Base-by-base conservation (phyloP, 2,888 invertebrate genomes). In the Pardosa pseudoannulata region DNA sequence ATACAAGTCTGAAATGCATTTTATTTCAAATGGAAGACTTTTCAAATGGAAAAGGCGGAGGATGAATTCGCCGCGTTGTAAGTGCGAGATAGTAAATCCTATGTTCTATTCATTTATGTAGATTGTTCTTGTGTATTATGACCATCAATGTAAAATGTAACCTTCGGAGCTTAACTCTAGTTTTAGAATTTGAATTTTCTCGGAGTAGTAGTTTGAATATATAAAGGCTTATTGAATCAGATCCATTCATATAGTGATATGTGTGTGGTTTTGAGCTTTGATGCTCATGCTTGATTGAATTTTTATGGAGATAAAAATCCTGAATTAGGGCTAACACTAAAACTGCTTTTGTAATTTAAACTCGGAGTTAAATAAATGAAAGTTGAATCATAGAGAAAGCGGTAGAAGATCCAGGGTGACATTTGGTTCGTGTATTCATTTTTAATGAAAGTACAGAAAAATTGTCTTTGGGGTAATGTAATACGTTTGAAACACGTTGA, bases 71-170 rank as follows among this genome's bases (percentile, higher is more conserved):
- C 56, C 56, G 5, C 23, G n/a, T n/a, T 19, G 23, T 3, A 23
- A 23, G 19, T 2, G 19, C 23, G 11, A 56, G 23, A 56, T 23
- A 23, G 1, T 56, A 11, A 56, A 23, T 11, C 19, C 23, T 23
- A 11, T 1, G 23, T 23, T 23, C 19, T 56, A 56, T 56, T 56
- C 56, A 56, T 56, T 56, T 56, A 56, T 56, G 56, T 23, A 56
- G 56, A 56, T 56, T 56, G 56, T 56, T 6, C 56, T 56, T 56
- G 56, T 56, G 56, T 56, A 56, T 23, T 56, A 56, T 56, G 56
- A 23, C 23, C 11, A 56, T 56, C 56, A 23, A 56, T 23, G 23
- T 23, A 23, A 23, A 56, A 56, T 19, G 23, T 56, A 56, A 56
- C 56, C 23, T 56, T 56, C 16, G 1, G 19, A 2, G 11, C 23